Evolutionary conservation across 2,113 vertebrate genomes (phyloP).

Genomic region (Misgurnus mizolepis): DNA sequence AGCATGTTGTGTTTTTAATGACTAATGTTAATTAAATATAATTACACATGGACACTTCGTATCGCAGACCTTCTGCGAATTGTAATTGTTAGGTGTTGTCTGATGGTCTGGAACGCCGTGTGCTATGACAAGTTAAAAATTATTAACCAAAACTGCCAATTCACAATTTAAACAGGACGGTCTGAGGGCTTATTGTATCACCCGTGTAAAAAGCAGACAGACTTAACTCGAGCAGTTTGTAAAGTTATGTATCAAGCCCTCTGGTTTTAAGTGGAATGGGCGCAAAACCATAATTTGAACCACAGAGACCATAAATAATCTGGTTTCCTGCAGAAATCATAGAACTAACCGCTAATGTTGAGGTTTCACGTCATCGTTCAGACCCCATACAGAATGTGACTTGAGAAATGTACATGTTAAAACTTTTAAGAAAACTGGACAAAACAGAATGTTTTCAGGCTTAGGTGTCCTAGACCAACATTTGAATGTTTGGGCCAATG

Average conservation of each 20-base stretch:
- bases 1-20: constrained; percentile 7
- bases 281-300: constrained; percentile 15
- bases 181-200: neutral
- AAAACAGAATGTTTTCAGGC: neutral
- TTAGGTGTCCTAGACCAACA: neutral
- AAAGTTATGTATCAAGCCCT: neutral
- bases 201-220: neutral
- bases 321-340: constrained; percentile 51
- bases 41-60: neutral
- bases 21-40: constrained; percentile 9
- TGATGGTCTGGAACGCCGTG: neutral
- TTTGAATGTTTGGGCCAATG: no score
- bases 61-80: neutral
- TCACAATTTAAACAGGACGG: neutral
- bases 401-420: no score
- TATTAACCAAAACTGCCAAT: neutral
- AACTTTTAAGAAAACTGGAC: no score
- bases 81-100: constrained; percentile 10
- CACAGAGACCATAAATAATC: constrained; percentile 46
- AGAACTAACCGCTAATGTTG: constrained; percentile 56
- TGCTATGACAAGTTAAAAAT: neutral
- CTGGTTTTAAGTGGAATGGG: constrained; percentile 9
- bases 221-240: neutral
- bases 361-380: constrained; percentile 34
- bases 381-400: constrained; percentile 60